phyloP scores from a whole-genome alignment of 2,113 vertebrate genomes.

The Pavo muticus region DNA sequence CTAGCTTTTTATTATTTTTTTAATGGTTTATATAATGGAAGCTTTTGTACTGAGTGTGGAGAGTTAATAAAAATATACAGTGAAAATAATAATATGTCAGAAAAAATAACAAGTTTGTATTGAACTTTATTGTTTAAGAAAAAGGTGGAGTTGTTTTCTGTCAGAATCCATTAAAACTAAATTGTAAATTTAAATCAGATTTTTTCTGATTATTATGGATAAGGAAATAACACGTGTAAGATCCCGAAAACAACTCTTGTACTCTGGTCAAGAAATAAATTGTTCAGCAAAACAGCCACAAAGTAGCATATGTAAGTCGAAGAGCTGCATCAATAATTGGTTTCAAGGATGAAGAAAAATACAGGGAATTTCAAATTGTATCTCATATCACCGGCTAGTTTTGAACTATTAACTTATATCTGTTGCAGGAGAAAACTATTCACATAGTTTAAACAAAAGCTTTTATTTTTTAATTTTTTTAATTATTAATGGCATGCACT shows the following conservation, averaged over 20 bases:
- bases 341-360: constrained; percentile 21
- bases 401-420: neutral
- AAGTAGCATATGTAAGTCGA: neutral
- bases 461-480: neutral
- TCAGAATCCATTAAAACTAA: neutral
- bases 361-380: neutral
- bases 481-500: neutral
- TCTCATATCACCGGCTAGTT: neutral
- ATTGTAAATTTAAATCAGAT: neutral
- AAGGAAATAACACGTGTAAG: neutral
- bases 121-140: neutral
- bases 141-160: neutral
- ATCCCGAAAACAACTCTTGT: neutral
- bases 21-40: neutral
- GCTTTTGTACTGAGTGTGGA: neutral
- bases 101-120: neutral
- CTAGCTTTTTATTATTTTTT: neutral
- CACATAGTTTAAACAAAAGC: neutral
- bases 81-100: neutral
- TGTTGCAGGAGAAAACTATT: neutral
- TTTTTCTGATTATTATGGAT: neutral
- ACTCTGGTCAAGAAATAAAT: neutral
- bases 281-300: neutral
- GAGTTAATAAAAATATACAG: neutral
- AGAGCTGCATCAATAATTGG: neutral